Conservation (phyloP, 2,888 invertebrate genomes). For the Heliconius sara region DNA sequence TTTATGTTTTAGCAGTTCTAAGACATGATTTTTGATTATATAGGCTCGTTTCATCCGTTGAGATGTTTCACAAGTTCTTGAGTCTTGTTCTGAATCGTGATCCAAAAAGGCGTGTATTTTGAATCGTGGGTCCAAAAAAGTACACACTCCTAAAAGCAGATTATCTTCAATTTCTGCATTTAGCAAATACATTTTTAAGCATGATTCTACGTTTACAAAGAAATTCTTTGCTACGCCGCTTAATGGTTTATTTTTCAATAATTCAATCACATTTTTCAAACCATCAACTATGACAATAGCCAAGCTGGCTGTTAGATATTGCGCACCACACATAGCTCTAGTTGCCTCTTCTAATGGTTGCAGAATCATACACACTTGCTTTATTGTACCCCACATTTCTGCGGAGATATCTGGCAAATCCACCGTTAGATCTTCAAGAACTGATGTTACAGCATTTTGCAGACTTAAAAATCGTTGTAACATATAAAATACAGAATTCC, state of each 20-base stretch:
- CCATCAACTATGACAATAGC: constrained; percentile 42
- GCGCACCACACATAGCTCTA: constrained; percentile 33
- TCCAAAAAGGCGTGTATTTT: constrained; percentile 41
- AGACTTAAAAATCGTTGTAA: constrained; percentile 40
- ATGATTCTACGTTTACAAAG: constrained; percentile 19
- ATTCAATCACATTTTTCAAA: constrained; percentile 40
- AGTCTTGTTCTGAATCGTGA: background rate
- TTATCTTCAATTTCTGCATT: constrained; percentile 34
- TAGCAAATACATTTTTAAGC: constrained; percentile 31
- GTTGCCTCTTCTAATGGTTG: constrained; percentile 46
- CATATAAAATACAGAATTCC: constrained; percentile 46
- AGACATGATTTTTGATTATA: background rate
- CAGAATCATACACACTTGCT: constrained; percentile 41
- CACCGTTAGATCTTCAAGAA: constrained; percentile 29
- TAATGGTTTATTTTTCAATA: constrained; percentile 32
- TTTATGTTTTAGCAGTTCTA: background rate
- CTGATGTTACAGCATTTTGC: constrained; percentile 27
- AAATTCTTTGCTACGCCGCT: background rate
- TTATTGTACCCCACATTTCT: constrained; percentile 38
- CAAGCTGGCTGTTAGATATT: constrained; percentile 35
- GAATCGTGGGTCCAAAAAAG: constrained; percentile 41
- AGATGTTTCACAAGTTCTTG: background rate
- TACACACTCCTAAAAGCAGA: constrained; percentile 38
- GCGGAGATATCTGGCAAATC: constrained; percentile 40
- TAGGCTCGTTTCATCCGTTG: background rate